Base-by-base conservation (phyloP, 1,140 invertebrate species). In the Daktulosphaira vitifoliae region DNA sequence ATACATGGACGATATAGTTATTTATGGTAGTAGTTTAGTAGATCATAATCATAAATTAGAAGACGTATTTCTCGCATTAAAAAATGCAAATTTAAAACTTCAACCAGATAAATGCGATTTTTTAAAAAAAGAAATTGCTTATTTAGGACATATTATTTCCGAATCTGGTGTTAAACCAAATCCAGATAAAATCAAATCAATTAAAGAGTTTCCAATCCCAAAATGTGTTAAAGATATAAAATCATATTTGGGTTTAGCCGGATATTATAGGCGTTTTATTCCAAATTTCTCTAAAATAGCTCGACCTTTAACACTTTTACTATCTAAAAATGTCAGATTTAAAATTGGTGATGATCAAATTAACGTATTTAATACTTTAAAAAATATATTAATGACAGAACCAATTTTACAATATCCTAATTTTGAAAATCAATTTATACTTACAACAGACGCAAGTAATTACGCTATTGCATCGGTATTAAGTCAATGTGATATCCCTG, bases 261-360 rank as follows among this genome's bases (percentile, higher is more conserved):
- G 73, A 6, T 78, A 77, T 67, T 79, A 78, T 65, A 22, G 76
- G 18, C 68, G 71, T n/a, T n/a, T n/a, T n/a, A n/a, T n/a, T n/a
- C n/a, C n/a, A n/a, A n/a, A n/a, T n/a, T n/a, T n/a, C n/a, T 66
- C 72, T 0, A 65, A 69, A 67, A 69, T 73, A 38, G 70, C 74
- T 9, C 68, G 71, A 70, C 74, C 75, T 11, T 66, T 78, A 38
- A 72, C 64, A 51, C 46, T 70, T 29, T 66, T 75, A 64, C 46
- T 76, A 26, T 74, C 73, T 69, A 72, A 75, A 67, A 69, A 73
- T 66, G 2, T 3, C 2, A 4, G n/a, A 2, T 67, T 64, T 26
- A 29, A 67, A 9, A 65, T 53, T 66, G 50, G 3, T 3, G 13
- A 29, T 20, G 37, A 42, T 9, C 15, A 44, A 7, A n/a, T 65